phyloP scores from a whole-genome alignment of 2,113 vertebrate species.

The Beaufortia kweichowensis region DNA sequence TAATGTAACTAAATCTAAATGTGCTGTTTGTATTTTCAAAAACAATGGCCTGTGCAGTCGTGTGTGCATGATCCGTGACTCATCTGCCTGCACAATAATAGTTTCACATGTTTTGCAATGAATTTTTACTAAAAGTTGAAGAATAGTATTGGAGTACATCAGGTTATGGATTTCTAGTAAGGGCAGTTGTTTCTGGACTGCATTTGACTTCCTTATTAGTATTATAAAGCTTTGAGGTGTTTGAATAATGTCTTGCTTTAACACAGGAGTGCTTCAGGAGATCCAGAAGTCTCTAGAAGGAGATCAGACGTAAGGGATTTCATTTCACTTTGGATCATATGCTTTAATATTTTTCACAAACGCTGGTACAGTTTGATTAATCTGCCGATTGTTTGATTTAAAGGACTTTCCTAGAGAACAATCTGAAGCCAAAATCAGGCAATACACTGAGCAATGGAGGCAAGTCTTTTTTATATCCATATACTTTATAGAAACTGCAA shows the following conservation, averaged over 20 bases:
- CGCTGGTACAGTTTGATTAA: background rate
- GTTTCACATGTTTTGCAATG: background rate
- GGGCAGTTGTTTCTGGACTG: background rate
- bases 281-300: slow-evolving; percentile 95
- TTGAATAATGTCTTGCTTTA: slow-evolving; percentile 37
- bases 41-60: slow-evolving; percentile 38
- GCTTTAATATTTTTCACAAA: background rate
- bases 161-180: background rate
- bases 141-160: background rate
- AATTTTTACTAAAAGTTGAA: no score
- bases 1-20: background rate
- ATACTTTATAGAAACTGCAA: no score
- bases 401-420: slow-evolving; percentile 74
- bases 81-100: slow-evolving; percentile 25
- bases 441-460: slow-evolving; percentile 59
- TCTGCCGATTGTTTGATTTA: slow-evolving; percentile 30
- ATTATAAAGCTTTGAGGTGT: background rate
- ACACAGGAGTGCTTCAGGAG: slow-evolving; percentile 90
- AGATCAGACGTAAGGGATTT: slow-evolving; percentile 79
- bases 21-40: slow-evolving; percentile 45
- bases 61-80: slow-evolving; percentile 42
- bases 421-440: slow-evolving; percentile 65
- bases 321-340: background rate
- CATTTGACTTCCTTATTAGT: background rate
- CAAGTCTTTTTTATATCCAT: slow-evolving; percentile 38